Percentiles rank a stretch among this genome's conserved stretches.
Conservation (phyloP, 2,797 vertebrate species). For the Champsocephalus gunnari region DNA sequence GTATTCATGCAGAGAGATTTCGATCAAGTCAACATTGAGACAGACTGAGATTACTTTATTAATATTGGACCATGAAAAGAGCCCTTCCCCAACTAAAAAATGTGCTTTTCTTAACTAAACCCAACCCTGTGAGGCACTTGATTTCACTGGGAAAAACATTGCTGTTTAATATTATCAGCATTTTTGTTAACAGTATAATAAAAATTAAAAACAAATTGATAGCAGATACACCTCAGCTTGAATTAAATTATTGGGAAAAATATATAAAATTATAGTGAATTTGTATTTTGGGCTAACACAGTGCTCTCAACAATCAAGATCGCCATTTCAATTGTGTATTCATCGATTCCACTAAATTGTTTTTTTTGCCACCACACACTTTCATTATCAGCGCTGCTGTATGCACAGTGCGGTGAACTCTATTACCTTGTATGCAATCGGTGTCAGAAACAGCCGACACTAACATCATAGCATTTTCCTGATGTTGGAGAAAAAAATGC, state of each 20-base stretch:
- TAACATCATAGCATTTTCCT: conserved; percentile 67
- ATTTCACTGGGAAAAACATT: background rate
- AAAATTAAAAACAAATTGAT: too few species aligned
- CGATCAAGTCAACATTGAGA: too few species aligned
- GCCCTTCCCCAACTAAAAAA: background rate
- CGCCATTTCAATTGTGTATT: background rate
- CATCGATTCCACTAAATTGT: conserved; percentile 31
- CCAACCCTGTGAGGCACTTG: background rate
- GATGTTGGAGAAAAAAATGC: conserved; percentile 74
- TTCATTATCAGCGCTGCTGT: conserved; percentile 46
- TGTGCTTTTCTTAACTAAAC: background rate
- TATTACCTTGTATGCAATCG: conserved; percentile 56
- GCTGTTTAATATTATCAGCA: background rate
- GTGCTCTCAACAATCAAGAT: background rate
- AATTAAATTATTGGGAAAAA: too few species aligned
- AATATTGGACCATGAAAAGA: background rate
- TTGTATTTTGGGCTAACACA: background rate
- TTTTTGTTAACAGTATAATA: too few species aligned
- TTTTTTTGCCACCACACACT: conserved; percentile 38
- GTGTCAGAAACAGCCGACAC: conserved; percentile 60
- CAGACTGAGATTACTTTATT: too few species aligned
- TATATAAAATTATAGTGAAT: background rate
- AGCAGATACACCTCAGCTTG: too few species aligned
- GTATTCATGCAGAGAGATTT: too few species aligned
- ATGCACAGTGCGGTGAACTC: conserved; percentile 55